These are phyloP conservation scores for Sarcophaga carnaria DNA, from an alignment of 2,888 invertebrate species.

Conservation along the genomic window DNA sequence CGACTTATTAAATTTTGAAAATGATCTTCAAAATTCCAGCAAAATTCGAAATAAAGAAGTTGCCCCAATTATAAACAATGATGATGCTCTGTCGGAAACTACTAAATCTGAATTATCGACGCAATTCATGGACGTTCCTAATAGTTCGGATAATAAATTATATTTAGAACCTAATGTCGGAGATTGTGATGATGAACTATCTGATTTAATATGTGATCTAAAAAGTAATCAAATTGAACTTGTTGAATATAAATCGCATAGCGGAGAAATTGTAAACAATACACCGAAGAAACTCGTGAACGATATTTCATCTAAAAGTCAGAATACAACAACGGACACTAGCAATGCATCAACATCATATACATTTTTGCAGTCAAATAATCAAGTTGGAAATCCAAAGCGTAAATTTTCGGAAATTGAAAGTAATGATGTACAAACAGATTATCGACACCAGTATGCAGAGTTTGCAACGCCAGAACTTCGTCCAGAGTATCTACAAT, in stretches of 20 bases:
- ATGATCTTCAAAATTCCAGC: too few relatives aligned
- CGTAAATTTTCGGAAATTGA: conserved; percentile 6
- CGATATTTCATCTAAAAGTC: neutral
- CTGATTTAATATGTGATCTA: conserved; percentile 27
- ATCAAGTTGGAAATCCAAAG: neutral
- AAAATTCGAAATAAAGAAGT: too few relatives aligned
- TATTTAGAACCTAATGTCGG: too few relatives aligned
- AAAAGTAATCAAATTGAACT: conserved; percentile 27
- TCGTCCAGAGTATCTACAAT: conserved; percentile 71
- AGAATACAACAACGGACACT: too few relatives aligned
- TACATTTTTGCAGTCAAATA: neutral
- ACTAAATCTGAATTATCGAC: too few relatives aligned
- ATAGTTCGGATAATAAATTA: too few relatives aligned
- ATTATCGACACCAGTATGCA: conserved; percentile 75
- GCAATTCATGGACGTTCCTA: too few relatives aligned
- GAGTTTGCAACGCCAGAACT: conserved; percentile 76
- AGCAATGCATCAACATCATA: neutral
- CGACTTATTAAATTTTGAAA: too few relatives aligned
- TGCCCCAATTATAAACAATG: too few relatives aligned
- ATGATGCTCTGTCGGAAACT: too few relatives aligned
- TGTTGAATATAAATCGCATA: conserved; percentile 6
- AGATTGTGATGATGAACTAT: conserved; percentile 7
- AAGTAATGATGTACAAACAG: conserved; percentile 12
- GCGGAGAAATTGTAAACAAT: neutral
- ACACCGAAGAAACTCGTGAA: neutral